A percentile compares a stretch with the other conserved stretches of the same genome.
Evolutionary conservation across 2,888 invertebrate genomes (phyloP).

Genomic region (Deilephila porcellus): DNA sequence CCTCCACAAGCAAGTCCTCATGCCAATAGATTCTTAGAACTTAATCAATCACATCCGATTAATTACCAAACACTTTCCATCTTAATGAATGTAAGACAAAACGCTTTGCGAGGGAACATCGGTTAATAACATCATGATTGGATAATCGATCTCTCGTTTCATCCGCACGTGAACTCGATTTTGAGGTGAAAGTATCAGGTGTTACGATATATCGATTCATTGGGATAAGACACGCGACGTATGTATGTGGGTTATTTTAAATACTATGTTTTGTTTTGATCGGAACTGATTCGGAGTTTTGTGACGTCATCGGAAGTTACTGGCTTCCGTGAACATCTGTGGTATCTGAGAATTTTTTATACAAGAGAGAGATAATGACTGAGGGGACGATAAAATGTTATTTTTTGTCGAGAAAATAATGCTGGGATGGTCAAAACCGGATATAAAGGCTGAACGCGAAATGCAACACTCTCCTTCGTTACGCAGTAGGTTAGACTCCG

Average conservation of each 20-base stretch:
- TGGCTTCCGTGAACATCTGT: too few relatives aligned
- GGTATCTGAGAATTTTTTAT: too few relatives aligned
- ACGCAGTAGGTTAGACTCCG: too few relatives aligned
- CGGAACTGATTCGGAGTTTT: slow-evolving; percentile 32
- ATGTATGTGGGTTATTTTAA: slow-evolving; percentile 49
- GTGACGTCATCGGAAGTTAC: background rate
- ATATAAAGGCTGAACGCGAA: too few relatives aligned
- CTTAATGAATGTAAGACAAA: slow-evolving; percentile 22
- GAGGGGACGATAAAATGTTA: too few relatives aligned
- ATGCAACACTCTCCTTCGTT: too few relatives aligned
- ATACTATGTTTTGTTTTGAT: slow-evolving; percentile 28
- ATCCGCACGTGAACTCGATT: slow-evolving; percentile 61
- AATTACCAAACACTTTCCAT: slow-evolving; percentile 8
- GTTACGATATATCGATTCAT: slow-evolving; percentile 66
- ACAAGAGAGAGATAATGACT: too few relatives aligned
- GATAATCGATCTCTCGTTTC: slow-evolving; percentile 71
- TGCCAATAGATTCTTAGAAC: slow-evolving; percentile 1
- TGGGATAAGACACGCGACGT: slow-evolving; percentile 66
- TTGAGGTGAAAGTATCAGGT: slow-evolving; percentile 68
- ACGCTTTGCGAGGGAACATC: slow-evolving; percentile 26
- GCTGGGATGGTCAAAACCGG: too few relatives aligned
- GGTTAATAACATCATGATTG: slow-evolving; percentile 52
- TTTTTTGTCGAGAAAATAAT: too few relatives aligned
- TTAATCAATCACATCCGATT: background rate
- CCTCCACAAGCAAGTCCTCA: background rate